A percentile compares a stretch with the other conserved stretches of the same genome.
phyloP scores from a whole-genome alignment of 2,888 invertebrate species.

The Pristionchus japonicus region DNA sequence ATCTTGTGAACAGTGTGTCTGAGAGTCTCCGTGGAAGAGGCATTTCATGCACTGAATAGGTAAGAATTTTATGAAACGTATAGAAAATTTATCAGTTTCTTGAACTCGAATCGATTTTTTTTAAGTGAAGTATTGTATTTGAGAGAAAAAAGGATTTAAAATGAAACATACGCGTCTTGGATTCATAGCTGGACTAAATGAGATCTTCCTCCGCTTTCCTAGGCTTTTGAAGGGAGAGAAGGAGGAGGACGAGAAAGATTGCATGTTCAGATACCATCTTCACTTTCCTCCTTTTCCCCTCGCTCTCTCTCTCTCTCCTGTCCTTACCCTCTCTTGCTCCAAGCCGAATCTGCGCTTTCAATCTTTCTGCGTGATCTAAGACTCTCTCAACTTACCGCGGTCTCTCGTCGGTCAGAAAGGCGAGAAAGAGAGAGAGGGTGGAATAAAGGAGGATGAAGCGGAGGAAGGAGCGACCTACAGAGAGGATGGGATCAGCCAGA shows the following conservation, averaged over 20 bases:
- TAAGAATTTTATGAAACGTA: no score
- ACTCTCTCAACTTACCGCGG: background rate
- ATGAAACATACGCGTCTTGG: background rate
- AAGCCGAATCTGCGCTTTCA: background rate
- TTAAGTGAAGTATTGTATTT: no score
- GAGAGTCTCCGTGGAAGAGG: background rate
- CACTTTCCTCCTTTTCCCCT: background rate
- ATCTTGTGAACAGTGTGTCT: background rate
- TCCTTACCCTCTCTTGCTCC: background rate
- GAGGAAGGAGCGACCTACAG: background rate
- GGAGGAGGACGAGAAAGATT: background rate
- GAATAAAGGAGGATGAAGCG: background rate
- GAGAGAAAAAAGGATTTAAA: no score
- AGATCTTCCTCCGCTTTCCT: background rate
- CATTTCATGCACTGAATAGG: slow-evolving; percentile 37
- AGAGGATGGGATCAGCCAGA: no score
- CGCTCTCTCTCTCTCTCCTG: background rate
- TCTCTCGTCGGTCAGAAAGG: background rate
- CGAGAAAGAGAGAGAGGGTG: background rate
- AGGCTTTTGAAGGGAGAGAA: background rate
- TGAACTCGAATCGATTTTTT: no score
- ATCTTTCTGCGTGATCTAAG: background rate
- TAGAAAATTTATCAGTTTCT: no score
- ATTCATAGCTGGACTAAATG: background rate
- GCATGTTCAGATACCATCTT: background rate